Percentiles rank a stretch among this genome's conserved stretches.
Evolutionary conservation across 2,888 invertebrate species (phyloP).

Genomic region (Campoletis raptor): DNA sequence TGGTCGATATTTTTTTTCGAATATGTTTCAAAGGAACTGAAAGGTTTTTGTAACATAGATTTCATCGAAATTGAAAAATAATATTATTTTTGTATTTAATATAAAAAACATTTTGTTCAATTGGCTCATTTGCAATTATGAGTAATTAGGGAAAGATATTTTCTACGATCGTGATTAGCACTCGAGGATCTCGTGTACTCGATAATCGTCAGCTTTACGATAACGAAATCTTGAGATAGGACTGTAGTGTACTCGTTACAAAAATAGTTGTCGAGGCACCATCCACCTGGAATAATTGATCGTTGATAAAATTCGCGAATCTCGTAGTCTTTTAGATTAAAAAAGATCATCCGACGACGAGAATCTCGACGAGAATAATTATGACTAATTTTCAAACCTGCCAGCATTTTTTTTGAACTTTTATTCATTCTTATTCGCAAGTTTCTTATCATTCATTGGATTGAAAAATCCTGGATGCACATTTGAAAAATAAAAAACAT

Average conservation of each 20-base stretch:
- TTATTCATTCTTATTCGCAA: neutral
- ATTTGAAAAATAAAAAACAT: neutral
- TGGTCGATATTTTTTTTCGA: too few species aligned
- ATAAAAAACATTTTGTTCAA: neutral
- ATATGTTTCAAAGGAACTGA: too few species aligned
- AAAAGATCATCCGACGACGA: neutral
- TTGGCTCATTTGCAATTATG: neutral
- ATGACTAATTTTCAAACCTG: neutral
- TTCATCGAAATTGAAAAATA: too few species aligned
- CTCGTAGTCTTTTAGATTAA: neutral
- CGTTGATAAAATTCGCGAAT: neutral
- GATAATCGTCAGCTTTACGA: neutral
- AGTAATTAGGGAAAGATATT: neutral
- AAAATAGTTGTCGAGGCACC: neutral
- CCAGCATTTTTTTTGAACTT: neutral
- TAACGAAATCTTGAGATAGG: conserved; percentile 10
- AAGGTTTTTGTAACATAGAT: too few species aligned
- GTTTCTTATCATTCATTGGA: neutral
- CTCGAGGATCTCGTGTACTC: neutral
- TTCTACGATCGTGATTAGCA: neutral
- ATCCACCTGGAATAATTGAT: neutral
- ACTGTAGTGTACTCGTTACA: neutral
- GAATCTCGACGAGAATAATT: neutral
- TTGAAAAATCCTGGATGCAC: neutral
- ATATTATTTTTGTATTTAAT: too few species aligned